Percentiles rank a stretch among this genome's conserved stretches.
Conservation (phyloP, 2,113 vertebrate genomes). For the Nycticryphes semicollaris region DNA sequence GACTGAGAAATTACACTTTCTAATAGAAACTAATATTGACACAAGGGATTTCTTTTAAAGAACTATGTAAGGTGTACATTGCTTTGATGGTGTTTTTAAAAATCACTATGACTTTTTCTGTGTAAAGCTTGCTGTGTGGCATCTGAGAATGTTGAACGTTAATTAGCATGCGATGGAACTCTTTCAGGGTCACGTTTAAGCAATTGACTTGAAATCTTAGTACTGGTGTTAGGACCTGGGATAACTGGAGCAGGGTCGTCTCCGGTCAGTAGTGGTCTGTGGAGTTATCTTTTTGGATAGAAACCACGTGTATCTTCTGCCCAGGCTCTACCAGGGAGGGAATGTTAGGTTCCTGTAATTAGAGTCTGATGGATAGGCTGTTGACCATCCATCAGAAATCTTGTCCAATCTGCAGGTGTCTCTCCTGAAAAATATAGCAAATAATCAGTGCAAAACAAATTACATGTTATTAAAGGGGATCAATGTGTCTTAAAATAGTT, state of each 20-base stretch:
- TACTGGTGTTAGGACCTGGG: neutral
- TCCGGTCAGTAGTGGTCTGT: neutral
- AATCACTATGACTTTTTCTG: neutral
- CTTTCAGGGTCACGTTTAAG: neutral
- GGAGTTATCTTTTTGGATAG: neutral
- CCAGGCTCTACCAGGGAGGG: neutral
- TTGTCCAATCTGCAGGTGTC: neutral
- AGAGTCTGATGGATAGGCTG: neutral
- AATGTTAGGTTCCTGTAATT: neutral
- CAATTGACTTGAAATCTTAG: neutral
- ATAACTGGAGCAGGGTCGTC: neutral
- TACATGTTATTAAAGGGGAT: neutral
- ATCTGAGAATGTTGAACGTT: neutral
- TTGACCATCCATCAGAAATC: neutral
- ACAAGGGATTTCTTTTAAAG: neutral
- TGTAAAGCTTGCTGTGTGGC: neutral
- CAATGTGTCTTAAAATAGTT: neutral
- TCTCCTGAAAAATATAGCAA: neutral
- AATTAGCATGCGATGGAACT: neutral
- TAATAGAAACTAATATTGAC: neutral
- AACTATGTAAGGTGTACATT: rapidly evolving
- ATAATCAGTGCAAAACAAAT: too few species aligned
- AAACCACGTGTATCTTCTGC: neutral
- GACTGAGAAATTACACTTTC: neutral
- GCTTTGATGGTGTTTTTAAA: neutral